Base-by-base conservation (phyloP, 2,888 invertebrate species). In the Drosophila paracracens region DNA sequence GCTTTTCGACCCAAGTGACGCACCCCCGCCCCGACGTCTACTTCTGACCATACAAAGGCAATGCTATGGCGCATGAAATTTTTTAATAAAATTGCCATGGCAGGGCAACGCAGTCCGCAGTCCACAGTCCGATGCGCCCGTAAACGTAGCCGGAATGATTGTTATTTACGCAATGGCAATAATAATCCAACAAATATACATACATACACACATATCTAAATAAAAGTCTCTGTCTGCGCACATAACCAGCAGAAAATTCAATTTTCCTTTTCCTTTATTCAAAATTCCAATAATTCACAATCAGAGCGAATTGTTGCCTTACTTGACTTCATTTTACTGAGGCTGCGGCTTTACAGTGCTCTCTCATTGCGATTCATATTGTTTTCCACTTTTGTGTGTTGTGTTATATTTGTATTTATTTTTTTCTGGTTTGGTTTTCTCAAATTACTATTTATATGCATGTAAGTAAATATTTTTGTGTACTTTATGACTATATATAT, bases 131-230 rank as follows among this genome's bases (percentile, higher is more conserved):
- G 53, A 54, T 51, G 64, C 51, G 70, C 60, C 68, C 62, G 63
- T 54, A 62, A 70, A 54, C 73, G 62, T 72, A 31, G 50, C 65
- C 75, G 82, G 88, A 89, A 91, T 91, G 87, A 87, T 90, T 88
- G 90, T 88, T 90, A 89, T 89, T 91, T 90, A 91, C 91, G 90
- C 90, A 86, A 90, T 81, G 88, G 83, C 84, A 87, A 90, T 91
- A 84, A 90, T 91, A 91, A 90, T 91, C 76, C 80, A 38, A 60
- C 21, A 54, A 54, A 76, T 50, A 66, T 40, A 59, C 33, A 54
- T 40, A 46, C 60, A 68, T 61, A 72, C 54, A 11, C 29, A 52
- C 11, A 35, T 21, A 13, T 6, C 25, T 50, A 50, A 54, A 35
- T 16, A 53, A 10, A 69, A 64, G 50, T 50, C 63, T 67, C 46